Base-by-base conservation (phyloP, 2,797 vertebrate species). In the Karalla daura region DNA sequence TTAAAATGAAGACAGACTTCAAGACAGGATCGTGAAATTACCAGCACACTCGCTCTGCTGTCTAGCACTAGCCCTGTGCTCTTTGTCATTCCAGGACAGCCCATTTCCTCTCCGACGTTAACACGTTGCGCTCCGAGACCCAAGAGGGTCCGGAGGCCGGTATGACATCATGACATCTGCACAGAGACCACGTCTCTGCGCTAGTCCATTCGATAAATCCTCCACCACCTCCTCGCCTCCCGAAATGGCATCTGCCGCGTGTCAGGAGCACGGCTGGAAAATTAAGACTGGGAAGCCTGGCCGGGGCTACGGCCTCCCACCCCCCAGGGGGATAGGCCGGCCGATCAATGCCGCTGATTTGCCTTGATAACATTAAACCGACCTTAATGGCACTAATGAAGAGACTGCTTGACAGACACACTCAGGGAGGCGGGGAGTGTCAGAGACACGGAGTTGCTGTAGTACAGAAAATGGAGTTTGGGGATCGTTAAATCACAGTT, bases 361-460 rank as follows among this genome's bases (percentile, higher is more conserved):
- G 80, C 76, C 80, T n/a, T 84, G 87, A 91, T 87, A 75, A 88
- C 86, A 83, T 92, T 86, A 91, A 63, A 62, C 60, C 17, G 5
- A 15, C 58, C 56, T 86, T 87, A 91, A 87, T 86, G 82, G 78
- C 78, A 62, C 82, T 91, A 91, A 92, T 92, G 87, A 91, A 91
- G 89, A 89, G 90, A 85, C 80, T 28, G 66, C 70, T 53, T 73
- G 85, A 86, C 76, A 78, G 76, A 65, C 51, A 65, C 51, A 75
- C 74, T 56, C 23, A 24, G 55, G 43, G 47, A 76, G 75, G 67
- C 49, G 76, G 60, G 65, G 39, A n/a, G n/a, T n/a, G n/a, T 78
- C 58, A 77, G 58, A 71, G 47, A 56, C 12, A 55, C 68, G 59
- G 23, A 53, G 59, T 14, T 43, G 32, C 15, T 64, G 64, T 14